Evolutionary conservation across 1,140 invertebrate genomes (phyloP).

Genomic region (Atta colombica): DNA sequence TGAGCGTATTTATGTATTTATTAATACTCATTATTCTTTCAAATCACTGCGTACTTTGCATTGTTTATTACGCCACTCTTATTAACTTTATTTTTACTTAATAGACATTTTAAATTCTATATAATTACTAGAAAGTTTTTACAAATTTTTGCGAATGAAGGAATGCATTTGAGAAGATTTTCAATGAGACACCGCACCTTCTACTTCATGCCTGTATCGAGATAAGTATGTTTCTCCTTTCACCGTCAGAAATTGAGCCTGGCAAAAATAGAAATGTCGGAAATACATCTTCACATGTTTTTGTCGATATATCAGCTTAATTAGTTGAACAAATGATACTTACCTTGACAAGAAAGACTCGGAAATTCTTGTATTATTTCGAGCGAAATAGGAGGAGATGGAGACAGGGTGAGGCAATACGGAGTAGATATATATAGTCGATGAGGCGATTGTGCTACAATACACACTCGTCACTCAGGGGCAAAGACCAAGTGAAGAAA

Average conservation of each 20-base stretch:
- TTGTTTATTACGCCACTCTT: no score
- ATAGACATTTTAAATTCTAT: background rate
- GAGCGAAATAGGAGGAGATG: conserved; percentile 9
- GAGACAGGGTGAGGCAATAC: conserved; percentile 28
- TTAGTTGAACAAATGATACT: conserved; percentile 80
- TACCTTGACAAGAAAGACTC: conserved; percentile 56
- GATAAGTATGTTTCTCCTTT: conserved; percentile 22
- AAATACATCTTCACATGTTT: conserved; percentile 23
- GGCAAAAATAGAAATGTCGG: conserved; percentile 25
- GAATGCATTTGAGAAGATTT: background rate
- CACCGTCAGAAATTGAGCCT: background rate
- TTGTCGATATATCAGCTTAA: conserved; percentile 65
- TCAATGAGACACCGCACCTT: conserved; percentile 1
- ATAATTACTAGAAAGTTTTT: background rate
- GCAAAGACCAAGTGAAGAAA: conserved; percentile 43
- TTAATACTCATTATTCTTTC: no score
- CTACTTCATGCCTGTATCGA: background rate
- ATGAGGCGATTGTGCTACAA: conserved; percentile 54
- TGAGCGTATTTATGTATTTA: no score
- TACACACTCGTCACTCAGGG: conserved; percentile 5
- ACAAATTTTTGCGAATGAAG: background rate
- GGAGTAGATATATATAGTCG: conserved; percentile 53
- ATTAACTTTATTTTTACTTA: no score
- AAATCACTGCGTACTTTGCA: no score
- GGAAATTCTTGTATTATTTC: conserved; percentile 71